These are phyloP conservation scores for Palloptera scutellata DNA, from an alignment of 2,888 invertebrate genomes.

Conservation along the genomic window DNA sequence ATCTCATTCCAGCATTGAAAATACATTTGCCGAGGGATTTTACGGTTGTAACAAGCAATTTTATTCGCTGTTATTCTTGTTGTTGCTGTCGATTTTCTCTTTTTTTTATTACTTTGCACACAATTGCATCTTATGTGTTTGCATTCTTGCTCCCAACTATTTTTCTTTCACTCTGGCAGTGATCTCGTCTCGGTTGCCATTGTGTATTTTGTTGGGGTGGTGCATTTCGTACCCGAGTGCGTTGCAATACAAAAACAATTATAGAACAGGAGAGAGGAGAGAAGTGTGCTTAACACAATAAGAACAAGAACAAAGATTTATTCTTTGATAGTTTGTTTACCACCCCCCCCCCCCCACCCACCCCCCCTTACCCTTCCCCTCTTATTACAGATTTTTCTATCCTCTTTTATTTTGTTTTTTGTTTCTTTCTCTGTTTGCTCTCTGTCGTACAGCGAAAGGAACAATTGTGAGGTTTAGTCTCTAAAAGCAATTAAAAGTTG, in stretches of 20 bases:
- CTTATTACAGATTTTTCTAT: too few species aligned
- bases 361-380: too few species aligned
- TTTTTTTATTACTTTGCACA: too few species aligned
- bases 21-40: not conserved
- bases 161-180: too few species aligned
- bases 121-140: too few species aligned
- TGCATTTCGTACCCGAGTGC: too few species aligned
- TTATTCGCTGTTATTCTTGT: not conserved
- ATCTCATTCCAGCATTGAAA: not conserved
- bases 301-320: slow-evolving; percentile 15
- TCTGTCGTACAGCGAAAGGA: not conserved
- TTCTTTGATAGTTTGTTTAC: slow-evolving; percentile 15
- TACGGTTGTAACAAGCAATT: not conserved
- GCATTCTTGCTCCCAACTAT: too few species aligned
- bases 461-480: not conserved
- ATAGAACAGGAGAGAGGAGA: not conserved
- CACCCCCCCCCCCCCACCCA: not conserved
- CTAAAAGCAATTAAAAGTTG: slow-evolving; percentile 28
- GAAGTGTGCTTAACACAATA: not conserved
- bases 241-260: too few species aligned
- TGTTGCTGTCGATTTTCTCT: not conserved
- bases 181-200: too few species aligned
- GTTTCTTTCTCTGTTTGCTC: not conserved
- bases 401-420: not conserved
- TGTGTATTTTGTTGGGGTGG: too few species aligned